Conservation (phyloP, 1,140 invertebrate species). For the Diabrotica undecimpunctata region DNA sequence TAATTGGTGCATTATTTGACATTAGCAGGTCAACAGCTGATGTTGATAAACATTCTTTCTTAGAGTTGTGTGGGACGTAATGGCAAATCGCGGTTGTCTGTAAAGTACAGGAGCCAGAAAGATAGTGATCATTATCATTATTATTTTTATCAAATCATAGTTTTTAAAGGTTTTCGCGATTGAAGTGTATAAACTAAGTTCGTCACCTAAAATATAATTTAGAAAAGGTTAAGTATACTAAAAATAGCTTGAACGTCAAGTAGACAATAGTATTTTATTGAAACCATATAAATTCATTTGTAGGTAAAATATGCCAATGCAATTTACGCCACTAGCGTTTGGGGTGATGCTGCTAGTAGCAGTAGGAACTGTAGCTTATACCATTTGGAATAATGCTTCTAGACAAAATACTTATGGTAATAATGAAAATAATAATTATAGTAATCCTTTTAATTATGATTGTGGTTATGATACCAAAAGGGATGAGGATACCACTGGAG, state of each 20-base stretch:
- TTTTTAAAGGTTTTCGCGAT: too few species aligned
- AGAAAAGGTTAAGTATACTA: not conserved
- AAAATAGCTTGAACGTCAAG: not conserved
- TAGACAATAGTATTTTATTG: not conserved
- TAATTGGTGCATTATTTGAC: too few species aligned
- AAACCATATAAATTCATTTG: not conserved
- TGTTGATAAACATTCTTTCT: too few species aligned
- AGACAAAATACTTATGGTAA: not conserved
- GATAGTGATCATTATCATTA: too few species aligned
- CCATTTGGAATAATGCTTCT: not conserved
- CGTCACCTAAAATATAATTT: too few species aligned
- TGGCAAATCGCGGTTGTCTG: too few species aligned
- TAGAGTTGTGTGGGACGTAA: too few species aligned
- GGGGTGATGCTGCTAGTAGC: conserved; percentile 23
- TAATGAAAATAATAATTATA: not conserved
- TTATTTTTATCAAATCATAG: too few species aligned
- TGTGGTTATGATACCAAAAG: not conserved
- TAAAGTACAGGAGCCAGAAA: too few species aligned
- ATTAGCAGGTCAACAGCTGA: too few species aligned
- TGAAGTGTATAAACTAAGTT: too few species aligned
- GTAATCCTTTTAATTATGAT: not conserved
- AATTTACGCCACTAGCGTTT: conserved; percentile 19
- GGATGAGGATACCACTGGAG: not conserved
- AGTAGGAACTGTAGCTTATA: conserved; percentile 16
- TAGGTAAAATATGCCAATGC: not conserved